Percentiles rank a stretch among this genome's conserved stretches.
phyloP scores from a whole-genome alignment of 2,797 vertebrate species.

The Sitta carolinensis region DNA sequence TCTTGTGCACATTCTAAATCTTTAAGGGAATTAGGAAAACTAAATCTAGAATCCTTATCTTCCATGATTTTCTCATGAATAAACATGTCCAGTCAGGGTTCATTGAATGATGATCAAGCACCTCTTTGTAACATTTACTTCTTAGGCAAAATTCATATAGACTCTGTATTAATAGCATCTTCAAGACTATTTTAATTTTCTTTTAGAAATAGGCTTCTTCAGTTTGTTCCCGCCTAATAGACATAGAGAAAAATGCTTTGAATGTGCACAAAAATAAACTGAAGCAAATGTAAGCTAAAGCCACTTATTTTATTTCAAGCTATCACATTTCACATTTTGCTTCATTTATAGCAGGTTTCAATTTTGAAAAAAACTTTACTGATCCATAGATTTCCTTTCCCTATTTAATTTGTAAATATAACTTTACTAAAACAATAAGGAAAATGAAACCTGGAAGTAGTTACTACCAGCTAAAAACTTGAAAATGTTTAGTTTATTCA shows the following conservation, averaged over 20 bases:
- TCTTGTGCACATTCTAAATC: not conserved
- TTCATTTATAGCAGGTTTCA: not conserved
- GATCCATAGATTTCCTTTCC: not conserved
- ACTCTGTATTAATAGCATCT: not conserved
- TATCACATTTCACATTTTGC: not conserved
- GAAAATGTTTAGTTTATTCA: not conserved
- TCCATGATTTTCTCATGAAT: not conserved
- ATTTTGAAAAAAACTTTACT: not conserved
- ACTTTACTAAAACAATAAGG: not conserved
- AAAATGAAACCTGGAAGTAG: not conserved
- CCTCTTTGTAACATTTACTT: not conserved
- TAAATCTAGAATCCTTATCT: not conserved
- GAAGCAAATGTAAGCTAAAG: not conserved
- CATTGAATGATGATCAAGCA: not conserved
- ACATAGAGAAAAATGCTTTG: not conserved
- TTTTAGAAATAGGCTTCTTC: not conserved
- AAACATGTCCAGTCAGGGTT: not conserved
- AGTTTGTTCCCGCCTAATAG: not conserved
- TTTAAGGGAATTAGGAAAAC: not conserved
- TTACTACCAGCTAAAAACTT: not conserved
- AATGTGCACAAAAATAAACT: not conserved
- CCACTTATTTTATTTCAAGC: not conserved
- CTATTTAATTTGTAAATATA: not conserved
- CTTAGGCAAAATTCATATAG: not conserved
- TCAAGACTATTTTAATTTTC: not conserved